Conservation (phyloP, 2,113 vertebrate genomes). For the Cebidichthys violaceus region DNA sequence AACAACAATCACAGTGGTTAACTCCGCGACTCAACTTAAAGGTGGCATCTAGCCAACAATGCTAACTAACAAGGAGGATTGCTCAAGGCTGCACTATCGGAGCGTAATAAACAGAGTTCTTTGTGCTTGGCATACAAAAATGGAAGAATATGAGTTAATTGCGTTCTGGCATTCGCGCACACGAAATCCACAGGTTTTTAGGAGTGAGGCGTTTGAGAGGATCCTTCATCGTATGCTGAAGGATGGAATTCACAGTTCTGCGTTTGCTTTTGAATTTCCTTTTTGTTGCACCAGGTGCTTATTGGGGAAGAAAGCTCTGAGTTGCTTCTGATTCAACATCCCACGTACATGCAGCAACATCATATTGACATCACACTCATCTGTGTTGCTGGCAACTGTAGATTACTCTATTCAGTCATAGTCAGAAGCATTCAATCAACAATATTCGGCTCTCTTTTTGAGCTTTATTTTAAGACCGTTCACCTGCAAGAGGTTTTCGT, state of each 20-base stretch:
- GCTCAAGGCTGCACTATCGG: slow-evolving; percentile 47
- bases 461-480: not conserved
- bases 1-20: too few relatives aligned
- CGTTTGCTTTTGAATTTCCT: slow-evolving; percentile 28
- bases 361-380: slow-evolving; percentile 40
- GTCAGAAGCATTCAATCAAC: slow-evolving; percentile 37
- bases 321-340: slow-evolving; percentile 57
- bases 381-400: slow-evolving; percentile 26
- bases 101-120: slow-evolving; percentile 63
- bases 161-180: slow-evolving; percentile 48
- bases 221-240: slow-evolving; percentile 20
- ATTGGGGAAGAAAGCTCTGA: slow-evolving; percentile 44
- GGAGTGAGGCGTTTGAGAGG: slow-evolving; percentile 31
- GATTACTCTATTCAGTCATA: slow-evolving; percentile 25
- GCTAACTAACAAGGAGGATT: slow-evolving; percentile 59
- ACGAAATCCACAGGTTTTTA: slow-evolving; percentile 44
- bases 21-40: slow-evolving; percentile 31
- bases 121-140: slow-evolving; percentile 47
- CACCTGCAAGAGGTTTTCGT: slow-evolving; percentile 18
- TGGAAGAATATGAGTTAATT: slow-evolving; percentile 71
- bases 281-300: slow-evolving; percentile 16
- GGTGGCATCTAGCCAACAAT: slow-evolving; percentile 61
- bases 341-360: slow-evolving; percentile 22
- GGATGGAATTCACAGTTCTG: slow-evolving; percentile 3
- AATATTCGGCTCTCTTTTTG: slow-evolving; percentile 22